Base-by-base conservation (phyloP, 2,113 vertebrate genomes). In the Callaeas wilsoni region DNA sequence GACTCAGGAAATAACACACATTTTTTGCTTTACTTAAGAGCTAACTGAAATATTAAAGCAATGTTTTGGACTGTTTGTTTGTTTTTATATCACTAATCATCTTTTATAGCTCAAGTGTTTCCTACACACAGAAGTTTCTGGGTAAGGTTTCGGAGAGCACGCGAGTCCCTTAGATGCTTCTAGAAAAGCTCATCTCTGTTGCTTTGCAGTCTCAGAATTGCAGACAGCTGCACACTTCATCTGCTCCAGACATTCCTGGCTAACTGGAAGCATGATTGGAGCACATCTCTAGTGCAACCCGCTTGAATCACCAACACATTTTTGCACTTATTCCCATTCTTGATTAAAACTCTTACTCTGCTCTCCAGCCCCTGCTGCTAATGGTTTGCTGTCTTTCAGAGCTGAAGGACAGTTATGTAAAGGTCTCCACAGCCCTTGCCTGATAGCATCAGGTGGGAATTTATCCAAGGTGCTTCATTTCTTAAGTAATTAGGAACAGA, bases 21-120 rank as follows among this genome's bases (percentile, higher is more conserved):
- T 93, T 81, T 90, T 95, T 95, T 94, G 50, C 81, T 80, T 77
- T 59, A 67, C 69, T 96, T 86, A 84, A 92, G 42, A 5, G 3
- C 59, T 84, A 70, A 93, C 35, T 59, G 65, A 95, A 95, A 89
- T 52, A 91, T 35, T 87, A 82, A 84, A 96, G 35, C 52, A 68
- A 87, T 60, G 47, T 6, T 82, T 89, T 67, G n/a, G 18, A n/a
- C 84, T 42, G 41, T 12, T 56, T 52, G 42, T 4, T 60, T 75
- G 13, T 19, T 39, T 62, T 78, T 14, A 12, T 60, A 81, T 30
- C 70, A 68, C 10, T 73, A 71, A 71, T 64, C 4, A 57, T 77
- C n/a, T 82, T 84, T 75, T 49, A 63, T 33, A 89, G 56, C 44
- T 78, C 13, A 64, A 93, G 49, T 63, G 71, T 59, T 71, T 84